Conservation (phyloP, 2,113 vertebrate genomes). For the rat (Rattus norvegicus) region GRCr8 NC_086031.1:71602001-71602500, state of each 20-base stretch:
- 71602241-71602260: constrained; percentile 43
- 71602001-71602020: background rate
- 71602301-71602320: background rate
- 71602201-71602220: constrained; percentile 41
- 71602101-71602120: constrained; percentile 1
- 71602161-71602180: background rate
- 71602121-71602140: background rate
- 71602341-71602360: background rate
- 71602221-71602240: background rate
- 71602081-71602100: background rate
- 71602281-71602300: background rate
- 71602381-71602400: background rate
- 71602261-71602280: constrained; percentile 9
- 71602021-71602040: background rate
- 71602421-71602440: constrained; percentile 44
- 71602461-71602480: too few relatives aligned
- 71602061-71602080: constrained; percentile 35
- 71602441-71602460: background rate
- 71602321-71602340: background rate
- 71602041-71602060: background rate
- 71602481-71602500: background rate
- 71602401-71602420: constrained; percentile 5
- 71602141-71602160: background rate
- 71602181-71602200: background rate
- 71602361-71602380: background rate